Evolutionary conservation across 2,797 vertebrate species (phyloP), one percentile per base, ranked within the genome.

Genomic region (Cossypha caffra): DNA sequence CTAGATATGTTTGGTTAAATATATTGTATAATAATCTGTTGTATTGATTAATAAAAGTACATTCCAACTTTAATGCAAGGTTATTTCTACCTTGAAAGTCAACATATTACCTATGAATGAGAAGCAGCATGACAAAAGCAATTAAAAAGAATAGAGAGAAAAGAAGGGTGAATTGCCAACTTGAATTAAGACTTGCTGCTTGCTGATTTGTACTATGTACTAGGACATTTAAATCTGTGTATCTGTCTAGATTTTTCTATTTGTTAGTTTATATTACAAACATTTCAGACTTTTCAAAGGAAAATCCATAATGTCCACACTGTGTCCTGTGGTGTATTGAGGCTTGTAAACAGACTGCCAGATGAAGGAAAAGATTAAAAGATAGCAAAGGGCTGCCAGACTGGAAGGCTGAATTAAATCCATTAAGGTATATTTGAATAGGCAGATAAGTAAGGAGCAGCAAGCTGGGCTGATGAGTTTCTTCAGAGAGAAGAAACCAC

Each of bases 351-450:
- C 82, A 93, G 66, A 82, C 57, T 80, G 45, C 31, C 77, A 93
- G 74, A 88, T 87, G 72, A 91, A 94, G 85, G 48, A 47, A 61
- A 80, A 88, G 89, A 95, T 93, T 92, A 91, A 85, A 94, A 93
- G 68, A 47, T 68, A 95, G 88, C 61, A 90, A 90, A 85, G 52
- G n/a, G 61, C 25, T 91, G 61, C 81, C 69, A 96, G 67, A 85
- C 64, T 92, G 63, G 68, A 95, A 95, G 74, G 43, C 79, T 78
- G 82, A 96, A 95, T 95, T 96, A 95, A 89, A 94, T 74, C 85
- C 80, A 90, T 96, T 89, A 92, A 94, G 90, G 81, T 83, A 37
- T 88, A 91, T 95, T 94, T 96, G 75, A 96, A 91, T 90, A 93
- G 59, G 83, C 45, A 94, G 75, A 95, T 88, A 94, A 86, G 88